Evolutionary conservation across 2,113 vertebrate species (phyloP).

Genomic region (Caloenas nicobarica): DNA sequence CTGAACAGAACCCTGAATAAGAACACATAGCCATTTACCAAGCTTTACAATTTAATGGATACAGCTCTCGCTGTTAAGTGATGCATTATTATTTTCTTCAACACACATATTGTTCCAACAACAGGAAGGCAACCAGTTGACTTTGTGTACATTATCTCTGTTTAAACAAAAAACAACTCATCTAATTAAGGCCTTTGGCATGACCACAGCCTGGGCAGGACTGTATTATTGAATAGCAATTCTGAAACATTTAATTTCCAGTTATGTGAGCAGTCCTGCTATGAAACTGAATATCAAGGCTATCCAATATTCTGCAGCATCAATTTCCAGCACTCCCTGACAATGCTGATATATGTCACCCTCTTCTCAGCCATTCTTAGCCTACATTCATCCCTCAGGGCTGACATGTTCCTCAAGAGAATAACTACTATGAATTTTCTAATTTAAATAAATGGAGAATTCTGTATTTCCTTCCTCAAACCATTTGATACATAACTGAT

Average conservation of each 20-base stretch:
- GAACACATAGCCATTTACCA: not conserved
- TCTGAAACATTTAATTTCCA: not conserved
- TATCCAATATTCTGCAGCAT: not conserved
- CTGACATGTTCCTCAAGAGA: not conserved
- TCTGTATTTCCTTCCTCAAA: not conserved
- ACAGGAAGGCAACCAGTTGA: not conserved
- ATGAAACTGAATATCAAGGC: not conserved
- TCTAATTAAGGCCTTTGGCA: not conserved
- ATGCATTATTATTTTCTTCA: not conserved
- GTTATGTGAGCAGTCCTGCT: not conserved
- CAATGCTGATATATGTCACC: not conserved
- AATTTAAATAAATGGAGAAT: not conserved
- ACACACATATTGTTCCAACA: not conserved
- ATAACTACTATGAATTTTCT: not conserved
- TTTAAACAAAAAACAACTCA: not conserved
- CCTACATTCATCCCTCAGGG: not conserved
- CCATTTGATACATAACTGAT: not conserved
- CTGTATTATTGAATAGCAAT: not conserved
- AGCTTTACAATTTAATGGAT: not conserved
- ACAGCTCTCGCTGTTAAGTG: not conserved
- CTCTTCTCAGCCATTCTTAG: not conserved
- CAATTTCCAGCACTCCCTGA: not conserved
- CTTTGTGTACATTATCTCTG: not conserved
- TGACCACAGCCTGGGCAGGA: not conserved
- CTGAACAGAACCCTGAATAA: not conserved